Conservation (phyloP, 2,888 invertebrate species). For the Sminthurides aquaticus region DNA sequence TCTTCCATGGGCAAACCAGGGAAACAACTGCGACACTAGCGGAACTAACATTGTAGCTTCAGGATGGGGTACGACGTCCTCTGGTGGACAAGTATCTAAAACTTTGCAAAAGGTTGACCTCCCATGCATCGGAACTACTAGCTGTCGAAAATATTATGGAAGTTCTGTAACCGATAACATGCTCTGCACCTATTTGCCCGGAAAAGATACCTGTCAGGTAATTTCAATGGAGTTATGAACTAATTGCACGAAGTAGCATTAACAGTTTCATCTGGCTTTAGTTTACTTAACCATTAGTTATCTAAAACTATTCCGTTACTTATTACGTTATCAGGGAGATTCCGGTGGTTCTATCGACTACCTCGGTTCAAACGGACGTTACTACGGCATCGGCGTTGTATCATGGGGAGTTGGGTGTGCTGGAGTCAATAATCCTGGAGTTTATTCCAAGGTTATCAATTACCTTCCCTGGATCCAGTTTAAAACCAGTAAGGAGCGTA, state of each 20-base stretch:
- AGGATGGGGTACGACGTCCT: constrained; percentile 30
- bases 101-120: constrained; percentile 24
- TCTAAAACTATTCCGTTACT: no score
- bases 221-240: neutral
- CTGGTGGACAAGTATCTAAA: neutral
- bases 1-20: constrained; percentile 27
- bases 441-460: constrained; percentile 32
- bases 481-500: neutral
- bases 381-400: constrained; percentile 33
- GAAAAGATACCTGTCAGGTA: constrained; percentile 36
- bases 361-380: constrained; percentile 24
- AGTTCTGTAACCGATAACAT: constrained; percentile 28
- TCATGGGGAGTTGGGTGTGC: constrained; percentile 34
- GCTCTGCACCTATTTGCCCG: constrained; percentile 37
- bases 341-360: constrained; percentile 40
- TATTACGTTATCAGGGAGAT: constrained; percentile 36
- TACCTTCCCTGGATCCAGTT: constrained; percentile 33
- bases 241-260: neutral
- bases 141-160: constrained; percentile 19
- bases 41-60: constrained; percentile 26
- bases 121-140: constrained; percentile 24
- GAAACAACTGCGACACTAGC: constrained; percentile 18
- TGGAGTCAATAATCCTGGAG: constrained; percentile 28
- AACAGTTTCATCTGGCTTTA: neutral
- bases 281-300: no score